These are phyloP conservation scores for Psilanteris sp. DNA, from an alignment of 1,140 invertebrate genomes.

Conservation along the genomic window DNA sequence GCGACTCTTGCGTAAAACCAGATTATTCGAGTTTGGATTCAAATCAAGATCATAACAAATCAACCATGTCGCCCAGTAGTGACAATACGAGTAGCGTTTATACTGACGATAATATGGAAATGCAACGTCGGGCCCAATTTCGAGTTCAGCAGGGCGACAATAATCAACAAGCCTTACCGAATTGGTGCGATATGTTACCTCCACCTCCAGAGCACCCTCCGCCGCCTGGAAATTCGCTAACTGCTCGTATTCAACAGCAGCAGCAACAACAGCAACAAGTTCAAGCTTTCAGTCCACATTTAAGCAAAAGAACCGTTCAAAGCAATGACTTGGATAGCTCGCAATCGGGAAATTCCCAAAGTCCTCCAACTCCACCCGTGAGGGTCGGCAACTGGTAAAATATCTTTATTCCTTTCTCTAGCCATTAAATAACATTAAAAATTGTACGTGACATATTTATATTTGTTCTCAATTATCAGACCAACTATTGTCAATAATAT, in stretches of 20 bases:
- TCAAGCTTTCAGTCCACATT: slow-evolving; percentile 73
- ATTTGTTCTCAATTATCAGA: no score
- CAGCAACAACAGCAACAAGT: slow-evolving; percentile 62
- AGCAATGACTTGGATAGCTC: slow-evolving; percentile 72
- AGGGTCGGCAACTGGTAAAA: slow-evolving; percentile 67
- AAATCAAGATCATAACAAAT: slow-evolving; percentile 77
- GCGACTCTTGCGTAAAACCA: slow-evolving; percentile 80
- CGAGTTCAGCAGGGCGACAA: slow-evolving; percentile 66
- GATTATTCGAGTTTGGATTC: slow-evolving; percentile 79
- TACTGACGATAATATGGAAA: slow-evolving; percentile 74
- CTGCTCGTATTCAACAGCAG: slow-evolving; percentile 65
- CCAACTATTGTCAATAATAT: no score
- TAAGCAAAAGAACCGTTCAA: slow-evolving; percentile 70
- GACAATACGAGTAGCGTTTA: slow-evolving; percentile 80
- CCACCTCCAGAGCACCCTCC: slow-evolving; percentile 90
- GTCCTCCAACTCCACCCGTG: slow-evolving; percentile 74
- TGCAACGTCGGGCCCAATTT: slow-evolving; percentile 71
- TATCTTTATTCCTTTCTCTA: neutral
- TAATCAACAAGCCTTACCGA: slow-evolving; percentile 81
- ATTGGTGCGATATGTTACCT: slow-evolving; percentile 89
- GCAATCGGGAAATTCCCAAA: slow-evolving; percentile 73
- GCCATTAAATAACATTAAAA: no score
- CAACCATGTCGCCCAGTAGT: slow-evolving; percentile 75
- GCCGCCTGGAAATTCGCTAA: slow-evolving; percentile 75
- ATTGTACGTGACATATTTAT: no score